phyloP scores from a whole-genome alignment of 2,113 vertebrate genomes.

The Gorilla gorilla region DNA sequence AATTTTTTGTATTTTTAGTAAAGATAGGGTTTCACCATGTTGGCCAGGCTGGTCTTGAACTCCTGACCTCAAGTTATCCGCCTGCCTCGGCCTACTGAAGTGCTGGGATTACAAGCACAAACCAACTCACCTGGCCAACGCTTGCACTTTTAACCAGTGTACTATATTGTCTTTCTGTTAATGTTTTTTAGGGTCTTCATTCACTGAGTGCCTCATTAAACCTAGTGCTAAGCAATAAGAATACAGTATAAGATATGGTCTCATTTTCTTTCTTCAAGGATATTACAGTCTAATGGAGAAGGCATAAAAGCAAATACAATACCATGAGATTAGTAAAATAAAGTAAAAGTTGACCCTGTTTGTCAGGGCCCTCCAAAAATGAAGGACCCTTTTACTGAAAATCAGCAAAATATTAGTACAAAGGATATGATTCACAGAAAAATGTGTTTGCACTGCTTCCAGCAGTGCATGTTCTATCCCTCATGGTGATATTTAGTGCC shows the following conservation, averaged over 20 bases:
- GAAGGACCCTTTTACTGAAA: background rate
- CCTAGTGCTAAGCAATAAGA: background rate
- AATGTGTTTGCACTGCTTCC: background rate
- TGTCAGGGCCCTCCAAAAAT: slow-evolving; percentile 16
- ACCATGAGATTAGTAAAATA: slow-evolving; percentile 17
- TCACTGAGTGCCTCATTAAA: background rate
- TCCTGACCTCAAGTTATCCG: too few species aligned
- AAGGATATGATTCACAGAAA: background rate
- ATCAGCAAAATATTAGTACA: slow-evolving; percentile 29
- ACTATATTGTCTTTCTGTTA: background rate
- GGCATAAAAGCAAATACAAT: slow-evolving; percentile 22
- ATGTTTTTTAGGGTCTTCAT: slow-evolving; percentile 7
- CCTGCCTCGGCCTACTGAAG: too few species aligned
- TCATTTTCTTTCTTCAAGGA: background rate
- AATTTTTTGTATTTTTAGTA: too few species aligned
- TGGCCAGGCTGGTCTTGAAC: too few species aligned
- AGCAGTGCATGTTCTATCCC: background rate
- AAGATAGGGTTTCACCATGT: too few species aligned
- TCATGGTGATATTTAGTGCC: background rate
- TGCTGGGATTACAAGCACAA: too few species aligned
- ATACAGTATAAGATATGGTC: background rate
- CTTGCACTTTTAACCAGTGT: background rate
- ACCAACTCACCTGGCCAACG: background rate
- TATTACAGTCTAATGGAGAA: slow-evolving; percentile 23
- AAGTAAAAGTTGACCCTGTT: slow-evolving; percentile 1